Evolutionary conservation across 35 echinoderm and acorn worm genomes (phyloP), one percentile per base, ranked within the genome.

Genomic region (Ophioderma brevispina): DNA sequence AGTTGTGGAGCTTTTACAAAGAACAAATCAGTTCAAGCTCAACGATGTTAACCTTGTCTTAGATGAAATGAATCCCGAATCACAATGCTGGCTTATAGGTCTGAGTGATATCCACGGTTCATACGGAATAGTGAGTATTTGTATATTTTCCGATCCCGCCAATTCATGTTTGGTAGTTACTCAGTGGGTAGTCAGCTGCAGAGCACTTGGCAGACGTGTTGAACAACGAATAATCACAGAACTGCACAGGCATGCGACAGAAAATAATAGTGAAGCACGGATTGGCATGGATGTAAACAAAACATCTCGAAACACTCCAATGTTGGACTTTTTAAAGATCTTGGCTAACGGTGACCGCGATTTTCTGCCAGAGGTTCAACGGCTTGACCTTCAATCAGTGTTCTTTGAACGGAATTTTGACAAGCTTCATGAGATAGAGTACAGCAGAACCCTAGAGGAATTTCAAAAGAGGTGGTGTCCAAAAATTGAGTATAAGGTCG

Each of bases 21-120:
- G 78, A 80, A 80, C 78, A 80, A 80, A 80, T 35, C 78, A 80
- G 36, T 80, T 80, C 38, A 80, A 80, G 25, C 78, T 80, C 30
- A 80, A 80, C 78, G 38, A 80, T 40, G 38, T 35, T 13, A 35
- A 80, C 32, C 11, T 35, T 80, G 17, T 4, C 38, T 36, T 80
- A 34, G 78, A 80, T 35, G 1, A 80, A 35, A 80, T 80, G 78
- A 80, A 33, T 40, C 32, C 78, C 3, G 34, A 32, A 35, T 80
- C 78, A 5, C 78, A 80, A 4, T 80, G 78, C 32, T 80, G 78
- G 78, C 78, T 80, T 4, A 40, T 80, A 34, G 78, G 13, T 35
- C n/a, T 80, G 34, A 80, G 78, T 4, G 78, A 80, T 36, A 35
- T 13, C 1, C 78, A 80, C n/a, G 78, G 78, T n/a, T 80, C 78